A percentile compares a stretch with the other conserved stretches of the same genome.
These are phyloP conservation scores for Belonocnema kinseyi DNA, from an alignment of 1,140 invertebrate species.

Conservation along the genomic window DNA sequence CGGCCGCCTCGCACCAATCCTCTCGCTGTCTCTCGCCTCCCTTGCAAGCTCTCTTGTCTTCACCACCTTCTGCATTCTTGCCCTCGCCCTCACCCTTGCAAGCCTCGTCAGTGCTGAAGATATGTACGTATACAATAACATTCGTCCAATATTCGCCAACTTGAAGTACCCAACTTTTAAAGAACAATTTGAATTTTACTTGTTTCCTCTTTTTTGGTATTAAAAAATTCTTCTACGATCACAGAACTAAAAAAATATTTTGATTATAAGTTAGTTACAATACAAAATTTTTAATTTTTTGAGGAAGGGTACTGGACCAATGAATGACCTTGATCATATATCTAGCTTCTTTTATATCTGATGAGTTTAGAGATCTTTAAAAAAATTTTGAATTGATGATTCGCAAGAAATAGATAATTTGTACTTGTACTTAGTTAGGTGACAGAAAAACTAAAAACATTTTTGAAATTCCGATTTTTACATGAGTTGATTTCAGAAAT, in stretches of 20 bases:
- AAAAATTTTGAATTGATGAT: too few relatives aligned
- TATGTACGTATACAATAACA: conserved; percentile 68
- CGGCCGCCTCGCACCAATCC: conserved; percentile 72
- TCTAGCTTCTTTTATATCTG: too few relatives aligned
- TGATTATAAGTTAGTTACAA: not conserved
- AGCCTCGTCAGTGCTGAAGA: conserved; percentile 70
- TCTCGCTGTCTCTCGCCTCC: conserved; percentile 74
- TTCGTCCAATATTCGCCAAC: not conserved
- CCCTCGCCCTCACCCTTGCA: conserved; percentile 68
- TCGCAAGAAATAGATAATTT: too few relatives aligned
- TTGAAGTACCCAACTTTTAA: not conserved
- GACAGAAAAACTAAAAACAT: too few relatives aligned
- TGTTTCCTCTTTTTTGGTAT: not conserved
- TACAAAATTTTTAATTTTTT: too few relatives aligned
- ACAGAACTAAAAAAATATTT: not conserved
- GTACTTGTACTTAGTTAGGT: too few relatives aligned
- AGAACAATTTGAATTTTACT: not conserved
- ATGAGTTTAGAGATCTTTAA: too few relatives aligned
- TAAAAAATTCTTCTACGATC: not conserved
- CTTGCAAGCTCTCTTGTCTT: conserved; percentile 70
- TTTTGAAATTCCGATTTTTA: too few relatives aligned
- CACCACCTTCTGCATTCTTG: conserved; percentile 67
- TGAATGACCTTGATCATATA: too few relatives aligned
- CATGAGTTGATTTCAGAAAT: too few relatives aligned
- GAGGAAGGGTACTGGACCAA: too few relatives aligned